Percentiles rank a stretch among this genome's conserved stretches.
Evolutionary conservation across 2,888 invertebrate species (phyloP).

Genomic region (Philopedon plagiatum): DNA sequence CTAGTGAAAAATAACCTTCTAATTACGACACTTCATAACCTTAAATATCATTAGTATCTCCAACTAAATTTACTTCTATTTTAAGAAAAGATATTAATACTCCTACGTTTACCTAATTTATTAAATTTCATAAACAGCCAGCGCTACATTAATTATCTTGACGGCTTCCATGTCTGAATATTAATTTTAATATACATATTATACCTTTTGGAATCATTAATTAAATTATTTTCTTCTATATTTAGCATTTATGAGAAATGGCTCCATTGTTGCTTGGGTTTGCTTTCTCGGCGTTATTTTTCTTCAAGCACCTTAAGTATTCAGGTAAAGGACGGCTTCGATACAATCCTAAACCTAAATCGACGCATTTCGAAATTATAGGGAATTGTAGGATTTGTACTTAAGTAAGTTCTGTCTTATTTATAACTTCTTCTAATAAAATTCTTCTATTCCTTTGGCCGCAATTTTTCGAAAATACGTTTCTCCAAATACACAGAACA

Average conservation of each 20-base stretch:
- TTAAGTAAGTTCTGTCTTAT: too few relatives aligned
- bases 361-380: too few relatives aligned
- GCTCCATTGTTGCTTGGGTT: neutral
- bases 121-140: constrained; percentile 52
- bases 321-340: too few relatives aligned
- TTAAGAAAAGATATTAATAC: constrained; percentile 45
- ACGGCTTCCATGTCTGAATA: constrained; percentile 39
- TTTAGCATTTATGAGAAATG: neutral
- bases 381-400: too few relatives aligned
- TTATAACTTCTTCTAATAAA: too few relatives aligned
- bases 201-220: neutral
- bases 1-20: constrained; percentile 29
- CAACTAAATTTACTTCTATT: constrained; percentile 43
- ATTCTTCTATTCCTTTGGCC: too few relatives aligned
- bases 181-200: constrained; percentile 45
- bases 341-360: too few relatives aligned
- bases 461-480: too few relatives aligned
- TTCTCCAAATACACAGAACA: too few relatives aligned
- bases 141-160: constrained; percentile 48
- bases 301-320: too few relatives aligned
- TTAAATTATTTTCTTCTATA: constrained; percentile 4
- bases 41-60: constrained; percentile 34
- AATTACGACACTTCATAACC: constrained; percentile 34
- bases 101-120: constrained; percentile 49
- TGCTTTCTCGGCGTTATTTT: too few relatives aligned